A percentile compares a stretch with the other conserved stretches of the same genome.
Evolutionary conservation across 2,797 vertebrate species (phyloP).

Genomic region (Pangasius krempfi): DNA sequence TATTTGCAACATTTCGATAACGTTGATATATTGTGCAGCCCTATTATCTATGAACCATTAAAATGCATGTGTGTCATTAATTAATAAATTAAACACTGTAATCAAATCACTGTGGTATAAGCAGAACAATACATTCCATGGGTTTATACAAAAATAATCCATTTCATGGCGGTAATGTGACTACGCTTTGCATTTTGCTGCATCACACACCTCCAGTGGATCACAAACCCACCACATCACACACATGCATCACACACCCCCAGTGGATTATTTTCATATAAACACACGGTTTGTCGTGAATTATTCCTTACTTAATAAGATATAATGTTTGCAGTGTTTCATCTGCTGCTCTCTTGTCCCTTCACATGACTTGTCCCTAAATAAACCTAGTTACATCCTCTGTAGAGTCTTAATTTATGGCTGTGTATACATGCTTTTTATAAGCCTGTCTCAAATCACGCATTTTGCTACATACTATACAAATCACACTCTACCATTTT

Average conservation of each 20-base stretch:
- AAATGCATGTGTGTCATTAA: not conserved
- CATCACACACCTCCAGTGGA: not conserved
- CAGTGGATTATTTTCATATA: not conserved
- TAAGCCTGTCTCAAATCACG: not conserved
- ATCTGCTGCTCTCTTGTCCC: not conserved
- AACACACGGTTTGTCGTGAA: too few relatives aligned
- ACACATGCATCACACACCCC: not conserved
- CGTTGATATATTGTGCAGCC: too few relatives aligned
- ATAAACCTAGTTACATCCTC: not conserved
- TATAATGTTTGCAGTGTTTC: not conserved
- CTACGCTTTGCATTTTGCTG: not conserved
- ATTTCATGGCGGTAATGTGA: not conserved
- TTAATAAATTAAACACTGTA: too few relatives aligned
- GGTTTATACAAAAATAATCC: not conserved
- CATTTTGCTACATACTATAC: not conserved
- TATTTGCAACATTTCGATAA: too few relatives aligned
- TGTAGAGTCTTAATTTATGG: not conserved
- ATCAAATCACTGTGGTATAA: not conserved
- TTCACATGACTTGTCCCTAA: not conserved
- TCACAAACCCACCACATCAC: not conserved
- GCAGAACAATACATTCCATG: not conserved
- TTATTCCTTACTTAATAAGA: not conserved
- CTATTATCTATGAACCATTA: not conserved
- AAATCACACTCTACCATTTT: conserved; percentile 4
- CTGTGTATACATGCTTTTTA: not conserved